Evolutionary conservation across 1,140 invertebrate species (phyloP).

Genomic region (Aleiodes sp.): DNA sequence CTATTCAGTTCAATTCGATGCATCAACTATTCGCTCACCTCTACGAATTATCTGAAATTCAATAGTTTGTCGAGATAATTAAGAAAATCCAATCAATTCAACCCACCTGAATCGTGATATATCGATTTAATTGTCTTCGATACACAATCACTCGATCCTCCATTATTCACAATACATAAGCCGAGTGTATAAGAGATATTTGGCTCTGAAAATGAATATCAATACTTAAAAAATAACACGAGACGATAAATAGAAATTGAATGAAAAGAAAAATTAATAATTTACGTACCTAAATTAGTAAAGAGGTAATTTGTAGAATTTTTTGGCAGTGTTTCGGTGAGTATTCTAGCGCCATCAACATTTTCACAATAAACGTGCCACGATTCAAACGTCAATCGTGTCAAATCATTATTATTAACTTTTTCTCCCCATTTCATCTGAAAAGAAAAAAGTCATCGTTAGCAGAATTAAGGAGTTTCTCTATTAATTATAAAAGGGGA

Average conservation of each 20-base stretch:
- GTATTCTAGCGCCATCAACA: conserved; percentile 54
- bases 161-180: conserved; percentile 54
- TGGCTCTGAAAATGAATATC: conserved; percentile 44
- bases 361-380: conserved; percentile 65
- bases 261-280: neutral
- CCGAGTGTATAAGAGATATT: conserved; percentile 64
- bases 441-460: conserved; percentile 27
- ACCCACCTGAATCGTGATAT: conserved; percentile 38
- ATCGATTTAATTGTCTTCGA: conserved; percentile 48
- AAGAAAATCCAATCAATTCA: too few species aligned
- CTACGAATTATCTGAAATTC: too few species aligned
- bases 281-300: conserved; percentile 60
- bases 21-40: too few species aligned
- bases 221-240: conserved; percentile 1
- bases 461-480: too few species aligned
- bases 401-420: conserved; percentile 46
- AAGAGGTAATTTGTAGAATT: conserved; percentile 62
- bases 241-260: conserved; percentile 18
- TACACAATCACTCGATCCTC: conserved; percentile 48
- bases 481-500: too few species aligned
- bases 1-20: too few species aligned
- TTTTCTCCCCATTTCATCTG: conserved; percentile 64
- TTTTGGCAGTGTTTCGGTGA: conserved; percentile 53
- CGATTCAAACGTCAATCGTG: conserved; percentile 53
- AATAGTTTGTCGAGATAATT: too few species aligned